Evolutionary conservation across 2,797 vertebrate species (phyloP).

Genomic region (Myotis vivesi): DNA sequence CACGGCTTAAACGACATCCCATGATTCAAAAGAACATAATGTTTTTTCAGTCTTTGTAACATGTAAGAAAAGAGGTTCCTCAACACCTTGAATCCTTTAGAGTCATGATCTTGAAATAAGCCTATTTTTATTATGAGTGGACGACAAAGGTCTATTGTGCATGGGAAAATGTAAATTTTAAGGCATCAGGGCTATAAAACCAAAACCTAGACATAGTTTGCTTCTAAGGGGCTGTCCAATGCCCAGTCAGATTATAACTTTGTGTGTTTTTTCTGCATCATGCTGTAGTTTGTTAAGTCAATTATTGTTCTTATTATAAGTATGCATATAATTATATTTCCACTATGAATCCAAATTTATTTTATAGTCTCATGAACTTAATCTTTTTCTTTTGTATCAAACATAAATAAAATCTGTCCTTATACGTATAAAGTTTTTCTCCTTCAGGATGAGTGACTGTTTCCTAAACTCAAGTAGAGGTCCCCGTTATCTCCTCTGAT

Average conservation of each 20-base stretch:
- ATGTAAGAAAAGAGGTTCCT: background rate
- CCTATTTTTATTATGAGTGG: background rate
- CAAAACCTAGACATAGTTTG: background rate
- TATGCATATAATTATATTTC: background rate
- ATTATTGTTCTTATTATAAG: background rate
- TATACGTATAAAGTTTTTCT: background rate
- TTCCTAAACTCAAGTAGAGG: background rate
- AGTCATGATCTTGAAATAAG: background rate
- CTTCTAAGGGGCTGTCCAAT: background rate
- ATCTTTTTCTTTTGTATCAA: background rate
- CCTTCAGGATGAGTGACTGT: background rate
- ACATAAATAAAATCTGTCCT: background rate
- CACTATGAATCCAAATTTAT: background rate
- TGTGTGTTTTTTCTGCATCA: background rate
- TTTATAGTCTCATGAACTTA: background rate
- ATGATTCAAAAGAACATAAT: background rate
- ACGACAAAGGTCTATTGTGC: background rate
- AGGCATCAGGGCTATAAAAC: background rate
- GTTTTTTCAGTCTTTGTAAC: background rate
- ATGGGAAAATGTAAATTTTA: background rate
- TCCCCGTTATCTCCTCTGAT: background rate
- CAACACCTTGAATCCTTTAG: background rate
- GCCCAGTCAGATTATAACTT: background rate
- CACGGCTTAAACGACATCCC: background rate
- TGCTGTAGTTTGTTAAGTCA: background rate